phyloP scores from a whole-genome alignment of 2,888 invertebrate species.

The Macaria liturata region DNA sequence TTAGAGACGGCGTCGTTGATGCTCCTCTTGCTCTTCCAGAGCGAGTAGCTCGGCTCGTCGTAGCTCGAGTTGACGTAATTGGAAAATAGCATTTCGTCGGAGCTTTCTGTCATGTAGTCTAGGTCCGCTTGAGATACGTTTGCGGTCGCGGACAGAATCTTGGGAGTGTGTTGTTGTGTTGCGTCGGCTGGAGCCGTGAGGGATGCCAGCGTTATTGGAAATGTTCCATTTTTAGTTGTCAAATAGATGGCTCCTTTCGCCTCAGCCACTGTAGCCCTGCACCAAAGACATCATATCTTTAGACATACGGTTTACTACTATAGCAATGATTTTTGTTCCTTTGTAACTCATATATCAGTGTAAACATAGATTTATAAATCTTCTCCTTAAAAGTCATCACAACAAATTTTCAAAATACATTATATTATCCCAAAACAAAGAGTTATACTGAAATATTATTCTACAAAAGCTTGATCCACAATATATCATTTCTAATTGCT shows the following conservation, averaged over 20 bases:
- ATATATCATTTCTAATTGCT: conserved; percentile 49
- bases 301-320: too few species aligned
- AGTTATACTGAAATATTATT: not conserved
- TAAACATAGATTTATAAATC: too few species aligned
- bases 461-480: conserved; percentile 2
- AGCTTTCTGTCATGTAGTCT: conserved; percentile 58
- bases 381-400: too few species aligned
- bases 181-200: conserved; percentile 58
- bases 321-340: too few species aligned
- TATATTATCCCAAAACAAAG: too few species aligned
- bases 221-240: conserved; percentile 79
- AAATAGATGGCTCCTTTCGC: conserved; percentile 78
- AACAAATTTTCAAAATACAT: too few species aligned
- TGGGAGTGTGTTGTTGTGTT: conserved; percentile 59
- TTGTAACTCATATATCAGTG: too few species aligned
- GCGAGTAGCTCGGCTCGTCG: conserved; percentile 47
- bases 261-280: conserved; percentile 58
- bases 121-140: conserved; percentile 55
- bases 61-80: conserved; percentile 67
- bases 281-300: conserved; percentile 16
- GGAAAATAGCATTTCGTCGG: conserved; percentile 61
- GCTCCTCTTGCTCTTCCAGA: conserved; percentile 74
- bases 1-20: conserved; percentile 89
- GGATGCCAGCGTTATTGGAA: conserved; percentile 77
- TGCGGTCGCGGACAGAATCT: conserved; percentile 64